Evolutionary conservation across 2,888 invertebrate genomes (phyloP), one percentile per base, ranked within the genome.

Genomic region (Macrosoma leucophasiata): DNA sequence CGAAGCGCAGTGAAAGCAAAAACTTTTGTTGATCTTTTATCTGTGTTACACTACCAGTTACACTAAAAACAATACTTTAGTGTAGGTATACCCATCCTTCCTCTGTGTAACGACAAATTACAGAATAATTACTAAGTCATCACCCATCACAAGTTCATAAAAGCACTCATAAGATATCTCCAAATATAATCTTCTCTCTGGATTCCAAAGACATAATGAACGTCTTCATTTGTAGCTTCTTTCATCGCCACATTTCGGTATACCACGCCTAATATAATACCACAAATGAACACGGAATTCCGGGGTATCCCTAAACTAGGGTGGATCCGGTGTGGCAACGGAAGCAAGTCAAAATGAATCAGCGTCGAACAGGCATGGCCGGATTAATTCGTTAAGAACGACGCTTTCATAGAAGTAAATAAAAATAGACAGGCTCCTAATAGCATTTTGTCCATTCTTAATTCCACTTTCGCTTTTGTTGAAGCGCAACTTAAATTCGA

Each of bases 211-310:
- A 59, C 58, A 60, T 57, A 60, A 68, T 69, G 66, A 69, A 65
- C 62, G 32, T 11, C 22, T 26, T 36, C 43, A 41, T 39, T 36
- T 32, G 34, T 39, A 27, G 30, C 31, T 36, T 72, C 67, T 68
- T 65, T 62, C 59, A 62, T 36, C 33, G 28, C 20, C 27, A 33
- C 27, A 30, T 30, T 30, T 18, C 28, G n/a, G n/a, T n/a, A 77
- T 74, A 76, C 74, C 71, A 66, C 70, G 66, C 58, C 72, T 76
- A 76, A 77, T 77, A 70, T 68, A 75, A 74, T 70, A 60, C 76
- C 74, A 58, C 73, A 75, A 75, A 77, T 72, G 76, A 76, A 77
- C 71, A 67, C 66, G 62, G 64, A 72, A 72, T 73, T 73, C 73
- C 69, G 62, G 58, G 50, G 60, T 68, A 60, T 41, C 58, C 58